phyloP scores from a whole-genome alignment of 1,140 invertebrate genomes.

The Radopholus similis region DNA sequence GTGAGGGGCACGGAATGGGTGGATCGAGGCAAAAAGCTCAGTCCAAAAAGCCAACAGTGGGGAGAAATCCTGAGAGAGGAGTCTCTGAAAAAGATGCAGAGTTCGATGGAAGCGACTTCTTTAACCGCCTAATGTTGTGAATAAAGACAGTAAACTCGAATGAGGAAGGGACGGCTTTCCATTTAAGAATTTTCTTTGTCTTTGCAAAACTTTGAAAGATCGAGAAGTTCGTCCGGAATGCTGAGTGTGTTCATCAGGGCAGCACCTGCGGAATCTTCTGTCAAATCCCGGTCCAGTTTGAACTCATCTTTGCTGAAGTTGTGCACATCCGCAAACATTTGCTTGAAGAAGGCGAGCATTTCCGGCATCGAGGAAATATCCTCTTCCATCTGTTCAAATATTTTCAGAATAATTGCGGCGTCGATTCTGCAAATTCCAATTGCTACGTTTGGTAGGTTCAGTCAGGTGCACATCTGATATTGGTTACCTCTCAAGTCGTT shows the following conservation, averaged over 20 bases:
- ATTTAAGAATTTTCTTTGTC: not conserved
- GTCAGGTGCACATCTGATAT: not conserved
- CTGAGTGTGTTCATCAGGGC: slow-evolving; percentile 2
- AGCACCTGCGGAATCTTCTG: slow-evolving; percentile 1
- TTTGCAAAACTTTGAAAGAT: not conserved
- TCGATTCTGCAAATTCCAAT: slow-evolving; percentile 23
- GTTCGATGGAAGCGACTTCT: not conserved
- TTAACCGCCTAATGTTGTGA: not conserved
- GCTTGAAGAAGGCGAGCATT: slow-evolving; percentile 14
- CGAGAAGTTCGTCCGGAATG: slow-evolving; percentile 7
- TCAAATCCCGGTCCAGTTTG: slow-evolving; percentile 4
- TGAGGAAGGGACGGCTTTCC: not conserved
- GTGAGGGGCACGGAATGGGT: not conserved
- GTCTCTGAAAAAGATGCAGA: not conserved
- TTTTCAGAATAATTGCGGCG: slow-evolving; percentile 20
- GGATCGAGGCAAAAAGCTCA: not conserved
- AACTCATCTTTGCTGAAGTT: slow-evolving; percentile 8
- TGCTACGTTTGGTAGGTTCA: not conserved
- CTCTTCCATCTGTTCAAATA: slow-evolving; percentile 28
- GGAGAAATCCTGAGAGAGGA: not conserved
- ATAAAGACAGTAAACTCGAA: not conserved
- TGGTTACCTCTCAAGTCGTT: not conserved
- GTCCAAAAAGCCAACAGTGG: not conserved
- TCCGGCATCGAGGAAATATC: slow-evolving; percentile 10
- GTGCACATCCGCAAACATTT: slow-evolving; percentile 17